Conservation (phyloP, 1,140 invertebrate genomes). For the Fragariocoptes setiger region DNA sequence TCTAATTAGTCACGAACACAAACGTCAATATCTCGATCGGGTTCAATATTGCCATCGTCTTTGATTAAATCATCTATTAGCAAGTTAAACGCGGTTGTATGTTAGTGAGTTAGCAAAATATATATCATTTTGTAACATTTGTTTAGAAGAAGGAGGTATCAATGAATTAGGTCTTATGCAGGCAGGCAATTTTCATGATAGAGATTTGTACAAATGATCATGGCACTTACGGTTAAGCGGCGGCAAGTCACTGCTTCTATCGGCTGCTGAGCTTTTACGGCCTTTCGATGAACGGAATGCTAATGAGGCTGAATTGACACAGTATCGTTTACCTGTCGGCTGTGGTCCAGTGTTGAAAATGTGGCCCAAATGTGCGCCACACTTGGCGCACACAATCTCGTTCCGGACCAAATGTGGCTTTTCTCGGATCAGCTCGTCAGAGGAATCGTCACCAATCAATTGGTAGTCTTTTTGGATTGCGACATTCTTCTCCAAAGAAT, state of each 20-base stretch:
- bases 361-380: conserved; percentile 21
- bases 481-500: conserved; percentile 13
- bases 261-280: not conserved
- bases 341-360: conserved; percentile 24
- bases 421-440: not conserved
- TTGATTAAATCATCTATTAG: too few species aligned
- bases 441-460: conserved; percentile 2
- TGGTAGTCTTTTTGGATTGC: conserved; percentile 1
- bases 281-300: conserved; percentile 5
- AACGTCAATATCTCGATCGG: not conserved
- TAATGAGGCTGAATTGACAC: conserved; percentile 15
- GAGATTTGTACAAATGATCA: too few species aligned
- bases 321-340: conserved; percentile 19
- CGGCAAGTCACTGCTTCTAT: not conserved
- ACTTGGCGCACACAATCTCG: conserved; percentile 12
- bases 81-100: too few species aligned
- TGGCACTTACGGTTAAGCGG: too few species aligned
- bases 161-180: too few species aligned
- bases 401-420: conserved; percentile 22
- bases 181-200: too few species aligned
- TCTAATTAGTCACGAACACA: not conserved
- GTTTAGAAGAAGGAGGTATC: too few species aligned
- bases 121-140: too few species aligned
- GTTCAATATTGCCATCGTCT: too few species aligned
- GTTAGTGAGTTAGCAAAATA: too few species aligned